Conservation (phyloP, 2,888 invertebrate genomes). For the Clivina fossor region DNA sequence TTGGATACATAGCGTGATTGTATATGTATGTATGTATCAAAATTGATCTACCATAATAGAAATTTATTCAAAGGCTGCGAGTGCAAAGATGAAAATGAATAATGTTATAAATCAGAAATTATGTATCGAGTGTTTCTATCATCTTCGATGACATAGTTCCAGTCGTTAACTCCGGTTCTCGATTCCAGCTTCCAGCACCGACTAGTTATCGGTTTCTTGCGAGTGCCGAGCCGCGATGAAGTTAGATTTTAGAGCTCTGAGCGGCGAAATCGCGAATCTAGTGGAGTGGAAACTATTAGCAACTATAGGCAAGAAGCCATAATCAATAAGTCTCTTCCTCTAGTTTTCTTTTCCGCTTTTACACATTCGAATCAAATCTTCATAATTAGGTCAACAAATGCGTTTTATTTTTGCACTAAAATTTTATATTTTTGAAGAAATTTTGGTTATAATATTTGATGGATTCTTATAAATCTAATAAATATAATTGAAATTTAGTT, state of each 20-base stretch:
- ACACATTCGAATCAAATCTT: constrained; percentile 33
- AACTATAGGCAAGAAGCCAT: constrained; percentile 30
- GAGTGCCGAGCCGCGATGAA: constrained; percentile 9
- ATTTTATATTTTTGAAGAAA: too few species aligned
- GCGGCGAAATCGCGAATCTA: constrained; percentile 17
- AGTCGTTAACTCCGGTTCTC: constrained; percentile 28
- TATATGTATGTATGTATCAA: too few species aligned
- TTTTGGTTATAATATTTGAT: too few species aligned
- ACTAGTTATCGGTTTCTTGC: constrained; percentile 26
- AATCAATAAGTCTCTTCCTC: constrained; percentile 37
- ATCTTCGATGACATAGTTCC: constrained; percentile 5
- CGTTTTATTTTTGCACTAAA: too few species aligned
- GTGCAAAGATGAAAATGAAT: too few species aligned
- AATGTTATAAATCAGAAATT: constrained; percentile 32
- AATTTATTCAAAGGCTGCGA: too few species aligned
- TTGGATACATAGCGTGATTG: too few species aligned
- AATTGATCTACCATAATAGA: too few species aligned
- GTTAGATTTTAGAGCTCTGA: neutral
- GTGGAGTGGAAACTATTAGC: constrained; percentile 28
- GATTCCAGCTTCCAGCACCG: too few species aligned
- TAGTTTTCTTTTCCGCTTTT: too few species aligned
- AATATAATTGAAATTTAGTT: too few species aligned
- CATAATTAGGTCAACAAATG: constrained; percentile 37
- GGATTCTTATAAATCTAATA: too few species aligned
- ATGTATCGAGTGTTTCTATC: constrained; percentile 26